A percentile compares a stretch with the other conserved stretches of the same genome.
Evolutionary conservation across 2,888 invertebrate genomes (phyloP).

Genomic region (Tenodera sinensis): DNA sequence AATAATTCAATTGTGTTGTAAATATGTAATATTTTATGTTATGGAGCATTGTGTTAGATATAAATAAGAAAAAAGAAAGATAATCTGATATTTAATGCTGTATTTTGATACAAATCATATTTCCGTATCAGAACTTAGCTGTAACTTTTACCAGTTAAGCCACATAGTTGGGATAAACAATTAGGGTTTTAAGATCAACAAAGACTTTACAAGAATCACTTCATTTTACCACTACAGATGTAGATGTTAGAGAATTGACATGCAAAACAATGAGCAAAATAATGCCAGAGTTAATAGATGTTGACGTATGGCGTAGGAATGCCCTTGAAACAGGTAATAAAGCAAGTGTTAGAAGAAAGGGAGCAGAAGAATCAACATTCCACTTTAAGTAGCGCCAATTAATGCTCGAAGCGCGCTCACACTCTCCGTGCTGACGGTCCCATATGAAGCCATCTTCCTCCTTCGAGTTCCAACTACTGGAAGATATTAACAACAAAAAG

Average conservation of each 20-base stretch:
- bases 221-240: too few species aligned
- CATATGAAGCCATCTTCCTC: background rate
- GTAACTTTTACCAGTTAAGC: too few species aligned
- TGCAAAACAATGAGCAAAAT: background rate
- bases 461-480: background rate
- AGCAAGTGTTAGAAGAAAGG: background rate
- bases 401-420: background rate
- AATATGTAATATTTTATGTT: too few species aligned
- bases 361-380: background rate
- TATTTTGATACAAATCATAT: too few species aligned
- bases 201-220: too few species aligned
- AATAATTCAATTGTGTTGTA: too few species aligned
- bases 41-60: too few species aligned
- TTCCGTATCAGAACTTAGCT: too few species aligned
- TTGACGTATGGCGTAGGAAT: background rate
- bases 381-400: background rate
- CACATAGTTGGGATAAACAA: too few species aligned
- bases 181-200: too few species aligned
- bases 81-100: too few species aligned
- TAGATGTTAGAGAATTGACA: background rate
- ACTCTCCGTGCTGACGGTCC: background rate
- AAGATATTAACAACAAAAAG: constrained; percentile 1
- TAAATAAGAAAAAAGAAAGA: too few species aligned
- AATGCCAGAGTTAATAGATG: background rate
- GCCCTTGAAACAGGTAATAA: background rate